phyloP scores from a whole-genome alignment of 1,140 invertebrate species.

The Heliothis virescens region DNA sequence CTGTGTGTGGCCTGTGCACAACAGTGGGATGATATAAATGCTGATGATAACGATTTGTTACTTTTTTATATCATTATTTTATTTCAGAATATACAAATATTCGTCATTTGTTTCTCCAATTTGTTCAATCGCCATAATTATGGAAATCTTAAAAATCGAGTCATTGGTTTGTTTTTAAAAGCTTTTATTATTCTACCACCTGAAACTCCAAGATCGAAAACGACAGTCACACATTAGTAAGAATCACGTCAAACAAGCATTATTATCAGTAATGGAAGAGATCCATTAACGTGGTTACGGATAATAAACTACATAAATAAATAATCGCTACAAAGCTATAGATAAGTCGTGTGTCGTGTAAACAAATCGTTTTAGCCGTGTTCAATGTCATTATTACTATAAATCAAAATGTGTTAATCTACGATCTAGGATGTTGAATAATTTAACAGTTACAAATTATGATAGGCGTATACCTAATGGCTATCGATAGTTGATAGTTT shows the following conservation, averaged over 20 bases:
- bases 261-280: background rate
- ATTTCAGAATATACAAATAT: too few relatives aligned
- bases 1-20: too few relatives aligned
- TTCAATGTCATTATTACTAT: slow-evolving; percentile 3
- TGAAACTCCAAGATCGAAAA: background rate
- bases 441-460: slow-evolving; percentile 18
- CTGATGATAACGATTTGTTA: too few relatives aligned
- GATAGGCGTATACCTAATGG: background rate
- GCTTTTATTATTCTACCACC: too few relatives aligned
- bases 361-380: slow-evolving; percentile 1
- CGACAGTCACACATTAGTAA: background rate
- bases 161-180: too few relatives aligned
- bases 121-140: background rate
- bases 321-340: background rate
- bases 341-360: background rate
- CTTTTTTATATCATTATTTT: too few relatives aligned
- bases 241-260: background rate
- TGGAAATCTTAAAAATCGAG: background rate
- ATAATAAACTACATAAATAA: slow-evolving; percentile 18
- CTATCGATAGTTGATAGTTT: background rate
- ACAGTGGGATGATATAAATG: too few relatives aligned
- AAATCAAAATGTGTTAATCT: slow-evolving; percentile 19
- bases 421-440: slow-evolving; percentile 10
- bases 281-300: slow-evolving; percentile 3
- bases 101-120: too few relatives aligned